Evolutionary conservation across 1,140 invertebrate species (phyloP).

Genomic region (Phortica variegata): DNA sequence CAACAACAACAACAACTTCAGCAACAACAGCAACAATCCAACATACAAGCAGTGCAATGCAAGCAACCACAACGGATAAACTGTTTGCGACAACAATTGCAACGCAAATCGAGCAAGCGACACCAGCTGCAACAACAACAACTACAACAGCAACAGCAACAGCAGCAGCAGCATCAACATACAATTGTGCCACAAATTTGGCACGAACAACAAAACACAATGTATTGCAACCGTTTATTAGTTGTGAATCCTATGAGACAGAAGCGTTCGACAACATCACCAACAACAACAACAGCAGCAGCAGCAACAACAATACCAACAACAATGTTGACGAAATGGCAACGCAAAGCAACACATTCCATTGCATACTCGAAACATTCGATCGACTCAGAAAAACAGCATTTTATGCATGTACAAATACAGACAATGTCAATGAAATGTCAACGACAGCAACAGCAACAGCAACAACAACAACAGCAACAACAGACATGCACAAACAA

Average conservation of each 20-base stretch:
- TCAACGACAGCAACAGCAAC: conserved; percentile 7
- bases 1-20: conserved; percentile 18
- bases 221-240: conserved; percentile 36
- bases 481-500: too few species aligned
- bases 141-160: conserved; percentile 16
- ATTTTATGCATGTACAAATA: conserved; percentile 25
- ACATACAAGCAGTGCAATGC: too few species aligned
- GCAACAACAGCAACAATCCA: conserved; percentile 5
- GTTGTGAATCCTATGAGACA: conserved; percentile 23
- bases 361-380: conserved; percentile 35
- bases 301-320: conserved; percentile 17
- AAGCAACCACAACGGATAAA: too few species aligned
- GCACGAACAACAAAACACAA: conserved; percentile 23
- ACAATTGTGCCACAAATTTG: conserved; percentile 36
- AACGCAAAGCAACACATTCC: conserved; percentile 32
- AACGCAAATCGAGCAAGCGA: neutral
- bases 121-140: conserved; percentile 9
- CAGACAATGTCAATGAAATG: conserved; percentile 6
- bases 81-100: too few species aligned
- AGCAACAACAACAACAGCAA: neutral
- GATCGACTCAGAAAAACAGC: conserved; percentile 24
- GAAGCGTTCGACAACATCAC: conserved; percentile 7
- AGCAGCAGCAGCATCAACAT: conserved; percentile 18
- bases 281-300: conserved; percentile 6
- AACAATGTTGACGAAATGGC: neutral